These are phyloP conservation scores for Sinopyrophorus schimmeli DNA, from an alignment of 2,888 invertebrate genomes.

Conservation along the genomic window DNA sequence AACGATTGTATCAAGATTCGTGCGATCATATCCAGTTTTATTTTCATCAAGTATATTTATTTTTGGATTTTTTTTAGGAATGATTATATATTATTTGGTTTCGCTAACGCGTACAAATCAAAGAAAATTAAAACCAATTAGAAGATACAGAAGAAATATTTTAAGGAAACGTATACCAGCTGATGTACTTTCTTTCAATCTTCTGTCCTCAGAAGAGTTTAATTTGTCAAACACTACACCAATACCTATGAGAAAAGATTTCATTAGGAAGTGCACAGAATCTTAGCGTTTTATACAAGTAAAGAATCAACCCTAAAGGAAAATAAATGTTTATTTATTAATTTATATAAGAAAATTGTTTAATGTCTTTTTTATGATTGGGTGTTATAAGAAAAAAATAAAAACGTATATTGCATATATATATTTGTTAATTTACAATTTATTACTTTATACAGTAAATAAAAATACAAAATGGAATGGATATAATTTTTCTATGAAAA, in stretches of 20 bases:
- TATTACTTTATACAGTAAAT: slow-evolving; percentile 15
- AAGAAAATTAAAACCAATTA: slow-evolving; percentile 5
- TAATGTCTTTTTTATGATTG: too few relatives aligned
- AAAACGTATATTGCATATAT: too few relatives aligned
- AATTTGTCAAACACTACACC: slow-evolving; percentile 28
- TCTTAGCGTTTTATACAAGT: too few relatives aligned
- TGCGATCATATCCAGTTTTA: slow-evolving; percentile 35
- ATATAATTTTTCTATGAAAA: slow-evolving; percentile 22
- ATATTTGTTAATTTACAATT: slow-evolving; percentile 13
- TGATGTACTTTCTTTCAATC: slow-evolving; percentile 2
- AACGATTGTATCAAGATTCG: slow-evolving; percentile 30
- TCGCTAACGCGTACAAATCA: slow-evolving; percentile 4
- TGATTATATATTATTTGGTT: slow-evolving; percentile 25
- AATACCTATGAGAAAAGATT: slow-evolving; percentile 20
- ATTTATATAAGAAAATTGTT: too few relatives aligned
- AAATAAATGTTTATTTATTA: too few relatives aligned
- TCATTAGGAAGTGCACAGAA: too few relatives aligned
- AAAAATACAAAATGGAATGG: slow-evolving; percentile 32
- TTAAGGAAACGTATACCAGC: slow-evolving; percentile 8
- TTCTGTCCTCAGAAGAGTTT: slow-evolving; percentile 4
- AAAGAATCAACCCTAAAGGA: too few relatives aligned
- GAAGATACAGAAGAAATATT: slow-evolving; percentile 17
- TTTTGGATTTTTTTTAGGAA: slow-evolving; percentile 24
- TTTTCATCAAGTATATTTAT: slow-evolving; percentile 17
- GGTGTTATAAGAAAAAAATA: too few relatives aligned